Evolutionary conservation across 2,888 invertebrate genomes (phyloP).

Genomic region (Diabrotica balteata): DNA sequence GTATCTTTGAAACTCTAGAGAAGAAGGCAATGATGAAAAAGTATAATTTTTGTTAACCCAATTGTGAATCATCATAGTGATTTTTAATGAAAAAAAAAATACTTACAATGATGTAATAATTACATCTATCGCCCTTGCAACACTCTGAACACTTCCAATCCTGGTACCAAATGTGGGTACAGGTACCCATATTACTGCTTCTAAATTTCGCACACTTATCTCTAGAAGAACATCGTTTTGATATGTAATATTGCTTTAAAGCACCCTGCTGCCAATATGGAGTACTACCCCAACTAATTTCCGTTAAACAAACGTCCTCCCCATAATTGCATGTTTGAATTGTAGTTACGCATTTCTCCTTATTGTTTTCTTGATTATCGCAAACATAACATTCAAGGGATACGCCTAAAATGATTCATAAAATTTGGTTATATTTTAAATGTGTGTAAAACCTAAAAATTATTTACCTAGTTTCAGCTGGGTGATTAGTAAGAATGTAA

Average conservation of each 20-base stretch:
- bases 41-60: too few species aligned
- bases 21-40: too few species aligned
- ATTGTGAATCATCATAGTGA: too few species aligned
- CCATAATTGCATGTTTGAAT: slow-evolving; percentile 89
- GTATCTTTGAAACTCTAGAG: too few species aligned
- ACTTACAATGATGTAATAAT: slow-evolving; percentile 94
- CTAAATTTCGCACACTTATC: slow-evolving; percentile 78
- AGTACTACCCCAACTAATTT: slow-evolving; percentile 94
- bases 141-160: slow-evolving; percentile 98
- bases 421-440: neutral
- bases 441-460: too few species aligned
- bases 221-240: slow-evolving; percentile 87
- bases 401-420: slow-evolving; percentile 59
- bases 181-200: slow-evolving; percentile 75
- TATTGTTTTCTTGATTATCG: slow-evolving; percentile 88
- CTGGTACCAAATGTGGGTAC: slow-evolving; percentile 92
- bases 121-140: slow-evolving; percentile 94
- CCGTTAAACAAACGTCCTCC: slow-evolving; percentile 86
- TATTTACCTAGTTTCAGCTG: too few species aligned
- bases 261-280: slow-evolving; percentile 95
- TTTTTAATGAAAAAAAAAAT: slow-evolving; percentile 15
- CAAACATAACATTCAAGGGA: slow-evolving; percentile 95
- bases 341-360: slow-evolving; percentile 90
- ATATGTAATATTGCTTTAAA: slow-evolving; percentile 90
- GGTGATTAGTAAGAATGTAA: too few species aligned